A percentile compares a stretch with the other conserved stretches of the same genome.
Evolutionary conservation across 2,888 invertebrate genomes (phyloP).

Genomic region (Stenichneumon culpator): DNA sequence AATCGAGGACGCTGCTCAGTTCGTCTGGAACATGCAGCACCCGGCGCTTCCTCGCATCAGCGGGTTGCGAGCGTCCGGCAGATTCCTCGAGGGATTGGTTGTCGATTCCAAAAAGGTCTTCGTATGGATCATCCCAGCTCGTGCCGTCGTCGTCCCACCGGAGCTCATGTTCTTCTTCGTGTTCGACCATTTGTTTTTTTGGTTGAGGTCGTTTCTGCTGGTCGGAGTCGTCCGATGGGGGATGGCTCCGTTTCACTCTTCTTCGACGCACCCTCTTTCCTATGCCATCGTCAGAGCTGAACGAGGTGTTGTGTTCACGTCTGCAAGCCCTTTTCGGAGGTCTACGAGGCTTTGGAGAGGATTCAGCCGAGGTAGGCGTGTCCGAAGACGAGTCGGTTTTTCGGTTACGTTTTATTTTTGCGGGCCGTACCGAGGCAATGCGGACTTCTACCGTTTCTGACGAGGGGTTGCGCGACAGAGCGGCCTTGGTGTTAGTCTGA

Average conservation of each 20-base stretch:
- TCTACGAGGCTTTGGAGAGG: too few species aligned
- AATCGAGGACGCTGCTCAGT: too few species aligned
- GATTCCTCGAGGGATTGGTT: too few species aligned
- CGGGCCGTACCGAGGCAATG: background rate
- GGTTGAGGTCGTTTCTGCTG: background rate
- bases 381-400: too few species aligned
- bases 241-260: background rate
- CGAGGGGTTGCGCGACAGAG: conserved; percentile 28
- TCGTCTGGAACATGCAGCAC: too few species aligned
- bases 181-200: background rate
- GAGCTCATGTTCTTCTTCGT: too few species aligned
- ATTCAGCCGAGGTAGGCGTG: too few species aligned
- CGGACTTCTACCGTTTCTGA: too few species aligned
- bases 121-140: background rate
- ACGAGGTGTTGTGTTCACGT: background rate
- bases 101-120: too few species aligned
- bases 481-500: background rate
- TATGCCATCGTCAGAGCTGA: background rate
- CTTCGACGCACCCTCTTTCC: background rate
- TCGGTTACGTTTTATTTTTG: background rate
- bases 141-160: background rate
- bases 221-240: background rate
- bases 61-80: too few species aligned
- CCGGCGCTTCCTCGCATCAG: too few species aligned
- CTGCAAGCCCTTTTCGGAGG: too few species aligned